Evolutionary conservation across 2,797 vertebrate species (phyloP).

Genomic region (Anisognathus igniventris): DNA sequence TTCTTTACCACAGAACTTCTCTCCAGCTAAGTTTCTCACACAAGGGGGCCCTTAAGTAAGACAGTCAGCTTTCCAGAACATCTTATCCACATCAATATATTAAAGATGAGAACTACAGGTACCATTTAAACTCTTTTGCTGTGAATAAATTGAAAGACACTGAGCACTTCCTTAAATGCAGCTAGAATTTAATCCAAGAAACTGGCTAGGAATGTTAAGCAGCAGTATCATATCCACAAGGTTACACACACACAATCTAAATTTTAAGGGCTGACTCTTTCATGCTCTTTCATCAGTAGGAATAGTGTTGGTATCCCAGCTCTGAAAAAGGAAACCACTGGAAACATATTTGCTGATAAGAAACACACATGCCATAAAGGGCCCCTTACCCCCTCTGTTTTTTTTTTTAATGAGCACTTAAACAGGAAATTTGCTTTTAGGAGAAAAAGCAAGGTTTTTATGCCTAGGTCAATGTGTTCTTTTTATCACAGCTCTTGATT

Average conservation of each 20-base stretch:
- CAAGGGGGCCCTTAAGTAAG: neutral
- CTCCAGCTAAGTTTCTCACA: neutral
- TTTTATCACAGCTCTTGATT: neutral
- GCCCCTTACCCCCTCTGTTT: too few relatives aligned
- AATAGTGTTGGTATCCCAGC: neutral
- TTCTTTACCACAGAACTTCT: neutral
- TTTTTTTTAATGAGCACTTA: neutral
- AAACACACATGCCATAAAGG: neutral
- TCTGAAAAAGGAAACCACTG: neutral
- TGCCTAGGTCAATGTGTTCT: rapidly evolving
- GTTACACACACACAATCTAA: neutral
- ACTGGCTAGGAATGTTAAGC: neutral
- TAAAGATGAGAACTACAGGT: neutral
- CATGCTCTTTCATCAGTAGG: neutral
- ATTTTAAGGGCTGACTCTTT: neutral
- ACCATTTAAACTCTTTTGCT: neutral
- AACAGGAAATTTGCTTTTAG: neutral
- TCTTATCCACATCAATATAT: neutral
- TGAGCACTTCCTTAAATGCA: neutral
- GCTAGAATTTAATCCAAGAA: neutral
- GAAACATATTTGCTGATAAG: rapidly evolving
- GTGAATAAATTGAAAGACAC: neutral
- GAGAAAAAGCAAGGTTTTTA: neutral
- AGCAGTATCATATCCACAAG: neutral
- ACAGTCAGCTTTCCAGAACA: neutral